Evolutionary conservation across 2,888 invertebrate species (phyloP).

Genomic region (Caenorhabditis sinica): DNA sequence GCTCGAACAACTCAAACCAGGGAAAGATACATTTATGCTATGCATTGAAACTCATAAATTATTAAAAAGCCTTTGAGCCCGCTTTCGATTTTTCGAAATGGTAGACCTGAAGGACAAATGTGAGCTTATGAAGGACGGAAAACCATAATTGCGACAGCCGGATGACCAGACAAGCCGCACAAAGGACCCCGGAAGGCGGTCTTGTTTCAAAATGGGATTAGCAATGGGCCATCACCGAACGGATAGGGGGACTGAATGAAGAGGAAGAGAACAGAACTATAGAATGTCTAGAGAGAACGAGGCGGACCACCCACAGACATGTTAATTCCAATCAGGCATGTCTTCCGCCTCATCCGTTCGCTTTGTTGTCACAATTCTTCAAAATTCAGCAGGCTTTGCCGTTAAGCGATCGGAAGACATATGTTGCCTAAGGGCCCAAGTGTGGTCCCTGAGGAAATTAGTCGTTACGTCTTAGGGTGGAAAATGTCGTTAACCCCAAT

Average conservation of each 20-base stretch:
- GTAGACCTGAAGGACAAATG: background rate
- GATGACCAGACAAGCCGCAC: slow-evolving; percentile 33
- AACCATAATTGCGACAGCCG: slow-evolving; percentile 44
- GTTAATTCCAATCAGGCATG: slow-evolving; percentile 50
- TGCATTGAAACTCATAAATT: slow-evolving; percentile 65
- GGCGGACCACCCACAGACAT: slow-evolving; percentile 20
- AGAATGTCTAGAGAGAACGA: slow-evolving; percentile 2
- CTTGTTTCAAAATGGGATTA: slow-evolving; percentile 60
- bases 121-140: background rate
- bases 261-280: slow-evolving; percentile 28
- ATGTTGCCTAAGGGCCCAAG: slow-evolving; percentile 56
- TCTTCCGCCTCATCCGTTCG: slow-evolving; percentile 47
- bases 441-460: slow-evolving; percentile 66
- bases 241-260: slow-evolving; percentile 11
- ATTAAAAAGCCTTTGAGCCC: slow-evolving; percentile 53
- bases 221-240: slow-evolving; percentile 31
- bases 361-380: slow-evolving; percentile 49
- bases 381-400: slow-evolving; percentile 31
- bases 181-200: slow-evolving; percentile 39
- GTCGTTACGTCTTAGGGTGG: slow-evolving; percentile 60
- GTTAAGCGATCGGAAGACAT: slow-evolving; percentile 62
- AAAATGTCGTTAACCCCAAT: slow-evolving; percentile 62
- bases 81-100: slow-evolving; percentile 37
- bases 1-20: slow-evolving; percentile 12
- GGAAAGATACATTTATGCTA: slow-evolving; percentile 55